Evolutionary conservation across 2,797 vertebrate genomes (phyloP), one percentile per base, ranked within the genome.

Genomic region (Threskiornis aethiopicus): DNA sequence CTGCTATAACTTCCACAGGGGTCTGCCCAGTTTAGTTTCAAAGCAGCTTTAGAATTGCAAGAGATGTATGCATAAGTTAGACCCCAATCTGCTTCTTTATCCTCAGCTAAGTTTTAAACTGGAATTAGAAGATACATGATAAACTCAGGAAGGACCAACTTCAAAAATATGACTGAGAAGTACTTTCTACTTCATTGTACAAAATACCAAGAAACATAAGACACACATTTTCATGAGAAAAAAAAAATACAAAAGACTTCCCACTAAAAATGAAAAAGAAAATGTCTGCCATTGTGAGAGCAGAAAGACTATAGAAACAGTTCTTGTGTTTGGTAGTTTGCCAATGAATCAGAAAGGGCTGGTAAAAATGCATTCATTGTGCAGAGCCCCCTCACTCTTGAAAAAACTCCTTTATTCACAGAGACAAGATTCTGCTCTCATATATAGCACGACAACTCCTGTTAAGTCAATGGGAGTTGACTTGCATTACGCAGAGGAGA

Each of bases 331-430:
- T 97, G 96, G 96, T 83, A 80, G 79, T 52, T 92, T 95, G 96
- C 97, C 97, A 97, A 11, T 64, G 87, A 92, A 96, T 96, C 96
- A 94, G 87, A 97, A 96, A 97, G 87, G 95, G 76, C 95, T 96
- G 94, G 84, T 78, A 84, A 96, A 97, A 97, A 97, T 92, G 91
- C 95, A 90, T 84, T 95, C 96, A 96, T 97, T 97, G 96, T 97
- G 91, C 86, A 89, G 93, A 97, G 80, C 95, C 97, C 89, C 93
- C 94, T 97, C 95, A 96, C 78, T 96, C 84, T 64, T 96, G 85
- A 95, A 95, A 95, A 96, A 93, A 86, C 59, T 88, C 76, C 59
- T 93, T 96, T 97, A 96, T 95, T 92, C 96, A 93, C 35, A 93
- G 79, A 94, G 81, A 91, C 93, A 75, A 95, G 93, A 81, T 97